Conservation (phyloP, 2,113 vertebrate species). For the Muscicapa adusta region DNA sequence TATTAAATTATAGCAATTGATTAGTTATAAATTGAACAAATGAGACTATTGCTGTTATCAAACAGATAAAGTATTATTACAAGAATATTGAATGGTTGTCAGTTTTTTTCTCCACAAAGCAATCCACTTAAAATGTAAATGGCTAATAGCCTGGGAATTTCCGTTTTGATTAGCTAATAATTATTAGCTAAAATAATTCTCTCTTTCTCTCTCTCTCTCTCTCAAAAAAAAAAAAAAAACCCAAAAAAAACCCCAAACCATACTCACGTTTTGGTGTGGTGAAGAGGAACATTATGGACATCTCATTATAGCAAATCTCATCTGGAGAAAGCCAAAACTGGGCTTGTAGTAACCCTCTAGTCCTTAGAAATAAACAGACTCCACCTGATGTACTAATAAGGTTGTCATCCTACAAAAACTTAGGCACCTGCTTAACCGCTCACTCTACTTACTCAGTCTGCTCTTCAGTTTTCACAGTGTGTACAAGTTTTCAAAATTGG, state of each 20-base stretch:
- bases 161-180: background rate
- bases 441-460: background rate
- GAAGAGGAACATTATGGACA: background rate
- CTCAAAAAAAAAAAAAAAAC: background rate
- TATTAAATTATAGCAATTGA: background rate
- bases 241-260: background rate
- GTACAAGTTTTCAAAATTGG: background rate
- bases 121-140: background rate
- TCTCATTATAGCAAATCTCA: rapidly evolving
- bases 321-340: background rate
- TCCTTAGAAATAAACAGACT: background rate
- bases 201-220: background rate
- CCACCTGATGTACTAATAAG: background rate
- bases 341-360: background rate
- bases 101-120: background rate
- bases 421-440: background rate
- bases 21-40: constrained; percentile 23
- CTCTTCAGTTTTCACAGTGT: background rate
- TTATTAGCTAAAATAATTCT: background rate
- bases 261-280: background rate
- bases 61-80: background rate
- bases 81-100: background rate
- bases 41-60: background rate
- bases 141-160: background rate
- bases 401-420: background rate